Percentiles rank a stretch among this genome's conserved stretches.
phyloP scores from a whole-genome alignment of 1,140 invertebrate genomes.

The Macrobrachium rosenbergii region DNA sequence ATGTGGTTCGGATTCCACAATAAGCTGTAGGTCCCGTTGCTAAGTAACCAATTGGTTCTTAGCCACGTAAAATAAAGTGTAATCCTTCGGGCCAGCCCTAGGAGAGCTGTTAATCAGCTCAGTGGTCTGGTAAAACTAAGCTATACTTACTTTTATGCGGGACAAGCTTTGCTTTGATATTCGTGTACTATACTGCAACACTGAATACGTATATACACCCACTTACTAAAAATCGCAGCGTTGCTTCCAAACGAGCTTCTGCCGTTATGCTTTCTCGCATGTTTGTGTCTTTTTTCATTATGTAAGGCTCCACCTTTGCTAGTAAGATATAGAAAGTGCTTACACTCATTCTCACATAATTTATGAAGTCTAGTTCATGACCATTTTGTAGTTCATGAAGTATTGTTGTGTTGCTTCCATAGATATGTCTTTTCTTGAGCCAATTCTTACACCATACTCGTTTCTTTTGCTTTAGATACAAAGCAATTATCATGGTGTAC shows the following conservation, averaged over 20 bases:
- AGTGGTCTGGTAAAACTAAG: too few relatives aligned
- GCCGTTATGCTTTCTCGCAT: conserved; percentile 24
- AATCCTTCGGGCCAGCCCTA: too few relatives aligned
- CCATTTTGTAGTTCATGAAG: not conserved
- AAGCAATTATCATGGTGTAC: conserved; percentile 26
- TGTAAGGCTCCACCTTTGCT: conserved; percentile 7
- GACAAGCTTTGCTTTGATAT: conserved; percentile 16
- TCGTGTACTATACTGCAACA: conserved; percentile 12
- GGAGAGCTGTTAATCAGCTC: too few relatives aligned
- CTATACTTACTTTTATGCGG: too few relatives aligned
- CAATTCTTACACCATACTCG: not conserved
- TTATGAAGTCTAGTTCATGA: not conserved
- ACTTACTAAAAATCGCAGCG: conserved; percentile 15
- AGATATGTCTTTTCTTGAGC: not conserved
- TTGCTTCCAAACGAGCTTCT: conserved; percentile 9
- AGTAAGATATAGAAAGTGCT: conserved; percentile 1
- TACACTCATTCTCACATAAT: not conserved
- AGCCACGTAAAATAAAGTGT: too few relatives aligned
- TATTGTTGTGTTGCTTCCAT: conserved; percentile 16
- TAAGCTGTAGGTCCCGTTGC: too few relatives aligned
- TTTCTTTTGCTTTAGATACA: conserved; percentile 25
- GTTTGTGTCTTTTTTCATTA: conserved; percentile 26
- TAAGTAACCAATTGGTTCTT: too few relatives aligned
- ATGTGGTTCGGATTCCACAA: too few relatives aligned
- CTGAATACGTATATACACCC: conserved; percentile 26